These are phyloP conservation scores for Eurypyga helias DNA, from an alignment of 2,113 vertebrate species.

Conservation along the genomic window DNA sequence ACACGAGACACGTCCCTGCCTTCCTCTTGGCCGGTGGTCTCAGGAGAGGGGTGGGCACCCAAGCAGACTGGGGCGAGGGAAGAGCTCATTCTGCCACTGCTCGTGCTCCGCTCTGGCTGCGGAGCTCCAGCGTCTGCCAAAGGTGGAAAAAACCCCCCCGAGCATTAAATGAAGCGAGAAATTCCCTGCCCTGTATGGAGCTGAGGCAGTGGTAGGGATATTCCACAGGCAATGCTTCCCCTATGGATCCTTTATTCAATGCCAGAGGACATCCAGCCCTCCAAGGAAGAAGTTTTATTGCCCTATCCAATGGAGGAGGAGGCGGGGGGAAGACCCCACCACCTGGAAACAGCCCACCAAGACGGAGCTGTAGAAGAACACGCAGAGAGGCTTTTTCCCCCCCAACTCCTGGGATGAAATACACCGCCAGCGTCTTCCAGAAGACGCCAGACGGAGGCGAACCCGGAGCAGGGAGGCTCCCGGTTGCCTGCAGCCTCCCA, in stretches of 20 bases:
- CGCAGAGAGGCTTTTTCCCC: neutral
- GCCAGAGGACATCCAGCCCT: neutral
- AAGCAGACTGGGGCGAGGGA: neutral
- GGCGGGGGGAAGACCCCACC: accelerated
- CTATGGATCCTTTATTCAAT: neutral
- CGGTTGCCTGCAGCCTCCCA: accelerated
- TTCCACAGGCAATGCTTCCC: no score
- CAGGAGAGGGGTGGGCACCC: neutral
- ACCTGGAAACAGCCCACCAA: neutral
- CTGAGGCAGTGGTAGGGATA: neutral
- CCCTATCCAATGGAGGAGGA: accelerated
- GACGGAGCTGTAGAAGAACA: neutral
- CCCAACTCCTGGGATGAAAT: neutral
- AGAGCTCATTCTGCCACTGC: neutral
- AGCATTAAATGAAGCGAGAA: neutral
- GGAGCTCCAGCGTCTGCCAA: accelerated
- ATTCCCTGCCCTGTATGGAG: neutral
- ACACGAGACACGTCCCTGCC: neutral
- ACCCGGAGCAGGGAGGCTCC: neutral
- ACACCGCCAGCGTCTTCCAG: neutral
- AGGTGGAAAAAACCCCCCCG: neutral
- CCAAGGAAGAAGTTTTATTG: neutral
- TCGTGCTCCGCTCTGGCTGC: accelerated
- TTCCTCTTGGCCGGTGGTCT: neutral
- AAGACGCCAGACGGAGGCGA: neutral